phyloP scores from a whole-genome alignment of 2,113 vertebrate species.

The Pongo pygmaeus region DNA sequence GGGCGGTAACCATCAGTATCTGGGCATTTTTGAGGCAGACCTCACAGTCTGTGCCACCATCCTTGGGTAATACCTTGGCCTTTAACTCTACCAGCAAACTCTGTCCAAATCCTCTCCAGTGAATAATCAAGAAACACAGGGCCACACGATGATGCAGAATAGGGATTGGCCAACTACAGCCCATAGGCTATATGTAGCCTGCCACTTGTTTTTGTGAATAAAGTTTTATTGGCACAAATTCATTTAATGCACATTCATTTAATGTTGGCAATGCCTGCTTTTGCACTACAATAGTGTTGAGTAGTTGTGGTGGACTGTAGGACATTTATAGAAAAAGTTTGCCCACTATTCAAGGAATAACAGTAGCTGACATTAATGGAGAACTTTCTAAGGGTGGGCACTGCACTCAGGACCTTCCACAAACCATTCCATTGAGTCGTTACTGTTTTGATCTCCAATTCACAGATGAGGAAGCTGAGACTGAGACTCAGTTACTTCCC shows the following conservation, averaged over 20 bases:
- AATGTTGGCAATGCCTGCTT: neutral
- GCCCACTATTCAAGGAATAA: neutral
- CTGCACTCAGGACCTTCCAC: accelerated
- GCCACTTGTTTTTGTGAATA: neutral
- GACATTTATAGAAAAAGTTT: neutral
- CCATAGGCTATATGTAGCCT: neutral
- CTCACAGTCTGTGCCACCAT: neutral
- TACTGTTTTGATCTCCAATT: neutral
- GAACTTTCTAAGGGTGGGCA: neutral
- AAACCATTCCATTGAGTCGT: neutral
- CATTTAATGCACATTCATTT: neutral
- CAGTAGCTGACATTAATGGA: neutral
- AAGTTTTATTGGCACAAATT: slow-evolving; percentile 1
- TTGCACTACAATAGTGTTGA: neutral
- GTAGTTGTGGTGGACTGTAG: neutral
- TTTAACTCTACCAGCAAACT: neutral
- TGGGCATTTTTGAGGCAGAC: neutral
- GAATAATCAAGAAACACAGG: neutral
- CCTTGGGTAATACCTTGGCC: neutral
- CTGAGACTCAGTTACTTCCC: neutral
- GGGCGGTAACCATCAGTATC: neutral
- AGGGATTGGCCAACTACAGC: neutral
- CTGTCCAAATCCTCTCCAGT: neutral
- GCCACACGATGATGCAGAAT: neutral
- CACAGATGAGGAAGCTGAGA: neutral